phyloP scores from a whole-genome alignment of 2,797 vertebrate species.

The Rhodeus uyekii region DNA sequence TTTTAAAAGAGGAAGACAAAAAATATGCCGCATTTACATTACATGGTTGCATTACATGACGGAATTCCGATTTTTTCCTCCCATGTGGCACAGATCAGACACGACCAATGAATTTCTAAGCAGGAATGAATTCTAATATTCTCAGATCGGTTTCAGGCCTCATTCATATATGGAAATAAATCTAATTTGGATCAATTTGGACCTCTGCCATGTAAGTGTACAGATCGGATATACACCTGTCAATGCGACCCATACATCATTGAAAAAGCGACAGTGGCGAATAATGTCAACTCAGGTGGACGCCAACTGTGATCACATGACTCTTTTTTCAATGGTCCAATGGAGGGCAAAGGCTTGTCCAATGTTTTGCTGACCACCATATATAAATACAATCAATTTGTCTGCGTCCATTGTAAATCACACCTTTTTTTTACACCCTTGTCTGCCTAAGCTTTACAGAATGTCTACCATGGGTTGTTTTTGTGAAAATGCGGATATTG shows the following conservation, averaged over 20 bases:
- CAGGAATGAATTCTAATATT: no score
- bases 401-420: no score
- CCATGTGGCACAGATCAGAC: no score
- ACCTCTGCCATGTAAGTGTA: no score
- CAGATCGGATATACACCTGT: no score
- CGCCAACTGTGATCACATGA: neutral
- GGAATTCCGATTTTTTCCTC: neutral
- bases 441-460: neutral
- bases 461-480: neutral
- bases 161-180: neutral
- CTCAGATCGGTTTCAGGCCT: no score
- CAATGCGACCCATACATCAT: neutral
- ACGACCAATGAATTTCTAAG: no score
- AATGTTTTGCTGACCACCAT: no score
- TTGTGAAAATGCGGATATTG: neutral
- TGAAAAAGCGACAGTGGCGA: neutral
- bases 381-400: no score
- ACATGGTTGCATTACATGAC: neutral
- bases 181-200: neutral
- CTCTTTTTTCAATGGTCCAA: neutral
- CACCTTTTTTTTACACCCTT: no score
- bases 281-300: neutral
- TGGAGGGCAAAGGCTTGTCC: no score
- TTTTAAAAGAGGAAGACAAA: conserved; percentile 48
- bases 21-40: neutral